Base-by-base conservation (phyloP, 1,140 invertebrate species). In the Drosophila murphyi region DNA sequence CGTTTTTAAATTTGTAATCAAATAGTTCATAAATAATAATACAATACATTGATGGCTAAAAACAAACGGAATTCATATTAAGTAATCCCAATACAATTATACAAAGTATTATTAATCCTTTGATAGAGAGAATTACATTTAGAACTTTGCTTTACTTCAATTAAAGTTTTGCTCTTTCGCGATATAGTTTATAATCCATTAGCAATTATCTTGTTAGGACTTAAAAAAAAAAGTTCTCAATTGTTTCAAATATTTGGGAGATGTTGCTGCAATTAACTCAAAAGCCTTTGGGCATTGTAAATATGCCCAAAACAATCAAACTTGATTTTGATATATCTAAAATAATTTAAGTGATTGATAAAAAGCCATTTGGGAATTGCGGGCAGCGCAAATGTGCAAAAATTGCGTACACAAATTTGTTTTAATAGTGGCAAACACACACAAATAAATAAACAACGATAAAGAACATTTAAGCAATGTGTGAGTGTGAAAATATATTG, bases 361-460 rank as follows among this genome's bases (percentile, higher is more conserved):
- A 37, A 41, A 41, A 41, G 20, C 7, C 39, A 41, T 41, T 43
- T 43, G 10, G 1, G n/a, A n/a, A 43, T 10, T n/a, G 39, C 3
- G n/a, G 35, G 35, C 39, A 43, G n/a, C 39, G 10, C 10, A 43
- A 37, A 37, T 43, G 10, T 43, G 39, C 10, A 6, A 6, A n/a
- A 43, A n/a, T 43, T 43, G 10, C 3, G 8, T 41, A n/a, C 3
- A 4, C 3, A n/a, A 43, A 41, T 20, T 20, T 20, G 20, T 1
- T 20, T 20, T 20, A 20, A 20, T 20, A 41, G 8, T 45, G 56
- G 12, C 47, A 43, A 20, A n/a, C 37, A 45, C 56, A 61, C 20
- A 61, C 10, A 60, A 45, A 68, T 68, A 72, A 72, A 65, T 65
- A 52, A 65, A 52, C 69, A 52, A 45, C 62, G n/a, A 72, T 72